Base-by-base conservation (phyloP, 2,113 vertebrate genomes). In the Eulacestoma nigropectus region DNA sequence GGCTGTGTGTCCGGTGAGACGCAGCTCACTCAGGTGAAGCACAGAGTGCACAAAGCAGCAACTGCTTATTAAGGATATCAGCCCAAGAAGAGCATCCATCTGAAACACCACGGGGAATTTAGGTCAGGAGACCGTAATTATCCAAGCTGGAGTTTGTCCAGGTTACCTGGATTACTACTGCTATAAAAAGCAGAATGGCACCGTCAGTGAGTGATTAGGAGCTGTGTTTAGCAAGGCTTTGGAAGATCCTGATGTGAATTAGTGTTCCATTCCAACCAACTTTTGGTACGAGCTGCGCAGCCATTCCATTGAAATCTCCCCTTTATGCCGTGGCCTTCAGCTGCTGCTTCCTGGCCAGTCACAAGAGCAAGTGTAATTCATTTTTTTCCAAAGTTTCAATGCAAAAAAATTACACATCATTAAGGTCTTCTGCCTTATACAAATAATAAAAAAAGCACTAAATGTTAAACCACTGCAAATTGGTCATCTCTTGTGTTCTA, bases 101-200 rank as follows among this genome's bases (percentile, higher is more conserved):
- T 70, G 87, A 92, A 93, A 60, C 60, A 64, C 17, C 46, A 32
- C 33, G 76, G 52, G 44, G 84, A 95, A 97, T 94, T 92, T 47
- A 95, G 95, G 94, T 91, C 95, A 96, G 91, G 56, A 89, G 91
- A 84, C 68, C 19, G 1, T 89, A 89, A 97, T 96, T 95, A 97
- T 53, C 56, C 91, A 82, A 59, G 44, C 56, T 97, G 95, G 96
- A 92, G 74, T 33, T 82, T 60, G 89, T 81, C 94, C 96, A 97
- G 77, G 91, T 92, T 92, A 95, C 95, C 91, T 95, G 96, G 96
- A 97, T 97, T 97, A 97, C 73, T 53, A 32, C 56, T 63, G 87
- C 95, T 94, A 97, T 92, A 90, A 95, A 95, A 95, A 96, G 89
- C 84, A 75, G 68, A 59, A 27, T n/a, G 52, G 89, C 56, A 78